phyloP scores from a whole-genome alignment of 2,113 vertebrate species.

The Mola mola region DNA sequence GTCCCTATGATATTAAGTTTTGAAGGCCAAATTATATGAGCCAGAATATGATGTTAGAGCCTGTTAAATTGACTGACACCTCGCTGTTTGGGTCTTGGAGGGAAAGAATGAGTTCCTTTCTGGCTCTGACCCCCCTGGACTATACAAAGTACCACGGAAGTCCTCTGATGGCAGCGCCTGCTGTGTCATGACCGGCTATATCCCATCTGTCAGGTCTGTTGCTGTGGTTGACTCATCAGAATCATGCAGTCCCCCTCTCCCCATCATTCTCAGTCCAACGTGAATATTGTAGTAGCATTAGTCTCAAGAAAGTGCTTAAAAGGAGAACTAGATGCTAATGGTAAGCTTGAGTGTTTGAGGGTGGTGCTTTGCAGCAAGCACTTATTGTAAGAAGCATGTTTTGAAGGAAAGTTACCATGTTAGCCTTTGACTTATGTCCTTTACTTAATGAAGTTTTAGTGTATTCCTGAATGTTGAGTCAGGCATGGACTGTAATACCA shows the following conservation, averaged over 20 bases:
- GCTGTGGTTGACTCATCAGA: conserved; percentile 46
- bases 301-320: conserved; percentile 57
- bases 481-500: conserved; percentile 24
- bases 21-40: too few species aligned
- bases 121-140: too few species aligned
- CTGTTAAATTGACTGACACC: too few species aligned
- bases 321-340: conserved; percentile 46
- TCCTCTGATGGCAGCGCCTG: conserved; percentile 21
- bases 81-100: too few species aligned
- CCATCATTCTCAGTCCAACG: conserved; percentile 6
- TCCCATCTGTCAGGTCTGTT: conserved; percentile 17
- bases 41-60: too few species aligned
- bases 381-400: conserved; percentile 40
- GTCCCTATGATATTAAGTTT: too few species aligned
- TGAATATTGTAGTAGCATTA: not conserved
- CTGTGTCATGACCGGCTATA: conserved; percentile 34
- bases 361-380: conserved; percentile 8
- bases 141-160: conserved; percentile 39
- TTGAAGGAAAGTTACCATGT: conserved; percentile 20
- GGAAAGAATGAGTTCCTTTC: conserved; percentile 29
- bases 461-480: conserved; percentile 45
- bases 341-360: conserved; percentile 15
- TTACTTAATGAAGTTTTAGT: conserved; percentile 21
- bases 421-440: conserved; percentile 18
- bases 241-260: not conserved